Base-by-base conservation (phyloP, 2,888 invertebrate species). In the Papilio protenor region DNA sequence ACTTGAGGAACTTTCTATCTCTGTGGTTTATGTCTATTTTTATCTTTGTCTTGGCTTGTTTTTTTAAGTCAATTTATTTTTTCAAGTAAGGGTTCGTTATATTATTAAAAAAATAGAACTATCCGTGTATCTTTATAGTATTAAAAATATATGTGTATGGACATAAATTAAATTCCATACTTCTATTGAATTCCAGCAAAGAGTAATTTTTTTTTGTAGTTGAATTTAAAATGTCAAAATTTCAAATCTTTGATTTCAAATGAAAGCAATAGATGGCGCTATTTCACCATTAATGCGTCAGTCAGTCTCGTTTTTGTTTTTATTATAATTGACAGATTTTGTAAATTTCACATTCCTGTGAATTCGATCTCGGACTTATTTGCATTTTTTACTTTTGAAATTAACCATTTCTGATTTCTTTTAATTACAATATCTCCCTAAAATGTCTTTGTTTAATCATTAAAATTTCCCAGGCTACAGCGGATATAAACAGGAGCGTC, bases 391-490 rank as follows among this genome's bases (percentile, higher is more conserved):
- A 47, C 12, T 47, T 11, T 47, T 47, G 47, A 47, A 47, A 47
- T 52, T 52, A 16, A 52, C 52, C 5, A 0, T 18, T 52, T 49
- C 49, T 4, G 0, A 16, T 49, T 14, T 49, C 2, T 14, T 49
- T 49, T 49, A 49, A 49, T 52, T 52, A 6, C 18, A 52, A 6
- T 52, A 52, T 52, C 18, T n/a, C 18, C 5, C 6, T n/a, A 18
- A 52, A 16, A 52, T 12, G 16, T 52, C 16, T 16, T 73, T 12
- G 21, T 14, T 12, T 59, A 52, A 14, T 59, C 33, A 14, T 57
- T 76, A 66, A 75, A 52, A 33, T 16, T n/a, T 27, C 75, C 57
- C 14, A 70, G 2, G 21, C 21, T 2, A 70, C n/a, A 69, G 57
- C 45, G 47, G 40, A 40, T 66, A 33, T 40, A 61, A 23, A 59